Evolutionary conservation across 2,113 vertebrate genomes (phyloP).

Genomic region (Tichodroma muraria): DNA sequence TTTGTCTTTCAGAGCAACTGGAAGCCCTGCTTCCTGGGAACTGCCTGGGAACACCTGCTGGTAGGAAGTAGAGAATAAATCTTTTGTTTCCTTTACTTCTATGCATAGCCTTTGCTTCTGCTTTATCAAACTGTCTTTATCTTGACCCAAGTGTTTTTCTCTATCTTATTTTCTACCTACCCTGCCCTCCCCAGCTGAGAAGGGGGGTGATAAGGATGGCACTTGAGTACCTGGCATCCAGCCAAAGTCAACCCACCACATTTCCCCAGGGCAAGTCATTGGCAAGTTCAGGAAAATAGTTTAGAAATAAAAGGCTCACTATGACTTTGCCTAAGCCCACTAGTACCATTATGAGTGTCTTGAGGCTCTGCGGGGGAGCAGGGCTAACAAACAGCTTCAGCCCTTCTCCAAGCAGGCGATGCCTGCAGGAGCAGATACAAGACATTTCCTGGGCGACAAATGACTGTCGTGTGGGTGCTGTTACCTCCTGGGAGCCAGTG

Average conservation of each 20-base stretch:
- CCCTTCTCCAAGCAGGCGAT: neutral
- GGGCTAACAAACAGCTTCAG: neutral
- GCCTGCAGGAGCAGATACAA: neutral
- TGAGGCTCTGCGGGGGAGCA: neutral
- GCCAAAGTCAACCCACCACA: neutral
- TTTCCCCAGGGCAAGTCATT: neutral
- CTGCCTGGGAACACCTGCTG: neutral
- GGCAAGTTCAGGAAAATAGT: neutral
- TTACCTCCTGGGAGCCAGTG: neutral
- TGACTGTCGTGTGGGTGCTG: accelerated
- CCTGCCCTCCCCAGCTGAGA: neutral
- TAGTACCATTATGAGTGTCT: neutral
- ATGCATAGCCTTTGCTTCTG: neutral
- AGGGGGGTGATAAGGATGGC: neutral
- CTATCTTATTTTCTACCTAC: neutral
- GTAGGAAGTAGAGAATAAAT: neutral
- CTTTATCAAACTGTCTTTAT: neutral
- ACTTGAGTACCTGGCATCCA: neutral
- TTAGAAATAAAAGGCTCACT: neutral
- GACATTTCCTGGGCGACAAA: neutral
- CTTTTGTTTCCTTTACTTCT: neutral
- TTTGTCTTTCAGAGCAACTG: neutral
- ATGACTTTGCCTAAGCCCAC: neutral
- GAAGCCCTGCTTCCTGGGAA: neutral
- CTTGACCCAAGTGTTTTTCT: neutral